phyloP scores from a whole-genome alignment of 2,888 invertebrate species.

The Eilema caniola region DNA sequence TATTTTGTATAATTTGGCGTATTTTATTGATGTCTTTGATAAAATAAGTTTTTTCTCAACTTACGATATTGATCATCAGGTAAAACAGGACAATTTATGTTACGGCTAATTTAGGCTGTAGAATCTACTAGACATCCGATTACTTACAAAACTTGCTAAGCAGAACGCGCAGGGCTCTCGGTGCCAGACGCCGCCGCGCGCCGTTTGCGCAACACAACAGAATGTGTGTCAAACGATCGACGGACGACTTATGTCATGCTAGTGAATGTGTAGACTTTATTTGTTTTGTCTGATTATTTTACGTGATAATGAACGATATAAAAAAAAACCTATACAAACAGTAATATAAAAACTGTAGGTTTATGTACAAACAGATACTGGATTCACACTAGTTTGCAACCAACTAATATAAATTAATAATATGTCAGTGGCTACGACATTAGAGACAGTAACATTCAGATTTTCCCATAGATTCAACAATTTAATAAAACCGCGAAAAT shows the following conservation, averaged over 20 bases:
- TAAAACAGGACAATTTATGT: constrained; percentile 8
- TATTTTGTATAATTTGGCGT: neutral
- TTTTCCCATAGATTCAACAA: neutral
- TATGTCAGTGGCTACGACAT: neutral
- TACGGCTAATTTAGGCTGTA: constrained; percentile 45
- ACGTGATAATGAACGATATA: constrained; percentile 13
- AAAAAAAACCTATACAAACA: neutral
- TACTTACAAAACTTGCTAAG: constrained; percentile 62
- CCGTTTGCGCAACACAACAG: constrained; percentile 68
- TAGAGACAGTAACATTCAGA: neutral
- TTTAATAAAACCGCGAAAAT: neutral
- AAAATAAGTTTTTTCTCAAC: neutral
- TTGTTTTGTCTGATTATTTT: constrained; percentile 53
- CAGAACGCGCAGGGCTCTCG: constrained; percentile 53
- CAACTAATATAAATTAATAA: neutral
- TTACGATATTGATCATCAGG: neutral
- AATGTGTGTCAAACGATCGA: constrained; percentile 77
- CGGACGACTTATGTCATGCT: constrained; percentile 68
- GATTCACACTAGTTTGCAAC: neutral
- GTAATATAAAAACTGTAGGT: neutral
- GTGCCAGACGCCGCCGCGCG: constrained; percentile 68
- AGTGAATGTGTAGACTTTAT: constrained; percentile 59
- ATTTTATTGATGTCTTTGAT: neutral
- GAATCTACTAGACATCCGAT: constrained; percentile 58
- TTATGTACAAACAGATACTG: neutral